phyloP scores from a whole-genome alignment of 1,140 invertebrate genomes.

The Tetramorium parvispinum region DNA sequence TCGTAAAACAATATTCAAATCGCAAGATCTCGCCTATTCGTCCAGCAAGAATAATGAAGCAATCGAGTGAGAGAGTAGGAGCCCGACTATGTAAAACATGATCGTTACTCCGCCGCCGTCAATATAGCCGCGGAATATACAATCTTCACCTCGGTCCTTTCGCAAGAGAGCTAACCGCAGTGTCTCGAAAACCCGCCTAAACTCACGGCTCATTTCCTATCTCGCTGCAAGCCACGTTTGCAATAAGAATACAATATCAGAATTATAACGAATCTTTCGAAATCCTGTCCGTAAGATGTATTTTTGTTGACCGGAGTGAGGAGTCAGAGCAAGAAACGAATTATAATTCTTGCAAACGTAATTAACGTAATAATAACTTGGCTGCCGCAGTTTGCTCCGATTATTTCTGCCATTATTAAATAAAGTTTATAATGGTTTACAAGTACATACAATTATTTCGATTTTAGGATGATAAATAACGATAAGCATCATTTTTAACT shows the following conservation, averaged over 20 bases:
- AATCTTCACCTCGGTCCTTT: slow-evolving; percentile 15
- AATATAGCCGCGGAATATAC: slow-evolving; percentile 25
- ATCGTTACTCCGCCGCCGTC: background rate
- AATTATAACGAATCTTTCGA: background rate
- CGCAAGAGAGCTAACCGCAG: slow-evolving; percentile 13
- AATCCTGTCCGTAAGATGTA: background rate
- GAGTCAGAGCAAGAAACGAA: background rate
- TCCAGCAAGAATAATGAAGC: background rate
- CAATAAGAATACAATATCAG: slow-evolving; percentile 7
- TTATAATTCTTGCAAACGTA: background rate
- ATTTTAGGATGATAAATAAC: background rate
- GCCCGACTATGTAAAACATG: background rate
- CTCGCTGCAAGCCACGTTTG: background rate
- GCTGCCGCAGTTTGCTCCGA: background rate
- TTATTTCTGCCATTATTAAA: background rate
- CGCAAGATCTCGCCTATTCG: slow-evolving; percentile 2
- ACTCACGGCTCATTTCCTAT: background rate
- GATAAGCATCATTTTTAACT: background rate
- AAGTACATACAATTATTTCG: background rate
- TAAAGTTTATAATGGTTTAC: background rate
- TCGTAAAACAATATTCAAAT: slow-evolving; percentile 22
- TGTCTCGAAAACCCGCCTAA: slow-evolving; percentile 4
- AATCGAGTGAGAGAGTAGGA: background rate
- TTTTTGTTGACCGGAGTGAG: background rate
- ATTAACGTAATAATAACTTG: background rate